These are phyloP conservation scores for Benthosema pterotum DNA, from an alignment of 2,797 vertebrate species.

Conservation along the genomic window DNA sequence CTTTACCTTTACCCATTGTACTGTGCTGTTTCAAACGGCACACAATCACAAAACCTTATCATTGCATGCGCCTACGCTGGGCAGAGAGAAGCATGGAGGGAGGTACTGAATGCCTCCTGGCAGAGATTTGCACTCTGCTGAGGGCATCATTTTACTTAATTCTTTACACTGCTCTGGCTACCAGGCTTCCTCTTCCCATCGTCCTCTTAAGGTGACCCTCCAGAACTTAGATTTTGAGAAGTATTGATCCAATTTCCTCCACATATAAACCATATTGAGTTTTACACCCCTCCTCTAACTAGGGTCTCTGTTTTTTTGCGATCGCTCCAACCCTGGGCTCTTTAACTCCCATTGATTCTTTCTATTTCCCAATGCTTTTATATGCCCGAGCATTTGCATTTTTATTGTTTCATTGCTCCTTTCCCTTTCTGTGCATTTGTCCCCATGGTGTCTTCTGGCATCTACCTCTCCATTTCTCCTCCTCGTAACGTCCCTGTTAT, in stretches of 20 bases:
- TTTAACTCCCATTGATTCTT: slow-evolving; percentile 49
- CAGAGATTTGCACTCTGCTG: no score
- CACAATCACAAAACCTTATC: no score
- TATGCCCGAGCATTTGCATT: slow-evolving; percentile 67
- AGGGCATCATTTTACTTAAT: neutral
- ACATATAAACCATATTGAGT: slow-evolving; percentile 45
- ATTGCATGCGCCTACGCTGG: no score
- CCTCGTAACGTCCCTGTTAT: slow-evolving; percentile 48
- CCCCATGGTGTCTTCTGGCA: slow-evolving; percentile 43
- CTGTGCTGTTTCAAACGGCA: no score
- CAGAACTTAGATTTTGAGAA: slow-evolving; percentile 4
- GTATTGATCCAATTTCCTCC: slow-evolving; percentile 41
- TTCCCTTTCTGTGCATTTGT: slow-evolving; percentile 9
- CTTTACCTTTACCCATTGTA: no score
- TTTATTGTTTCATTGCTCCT: slow-evolving; percentile 72
- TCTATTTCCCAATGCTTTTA: slow-evolving; percentile 48
- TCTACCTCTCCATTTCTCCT: slow-evolving; percentile 55
- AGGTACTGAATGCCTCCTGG: no score
- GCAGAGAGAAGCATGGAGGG: no score
- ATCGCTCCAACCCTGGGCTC: slow-evolving; percentile 35
- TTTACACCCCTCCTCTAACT: slow-evolving; percentile 37
- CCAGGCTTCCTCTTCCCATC: slow-evolving; percentile 19
- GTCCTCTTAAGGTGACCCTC: slow-evolving; percentile 18
- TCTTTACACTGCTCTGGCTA: neutral
- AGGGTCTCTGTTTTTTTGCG: slow-evolving; percentile 25